phyloP scores from a whole-genome alignment of 2,113 vertebrate genomes.

The Grallaria varia region DNA sequence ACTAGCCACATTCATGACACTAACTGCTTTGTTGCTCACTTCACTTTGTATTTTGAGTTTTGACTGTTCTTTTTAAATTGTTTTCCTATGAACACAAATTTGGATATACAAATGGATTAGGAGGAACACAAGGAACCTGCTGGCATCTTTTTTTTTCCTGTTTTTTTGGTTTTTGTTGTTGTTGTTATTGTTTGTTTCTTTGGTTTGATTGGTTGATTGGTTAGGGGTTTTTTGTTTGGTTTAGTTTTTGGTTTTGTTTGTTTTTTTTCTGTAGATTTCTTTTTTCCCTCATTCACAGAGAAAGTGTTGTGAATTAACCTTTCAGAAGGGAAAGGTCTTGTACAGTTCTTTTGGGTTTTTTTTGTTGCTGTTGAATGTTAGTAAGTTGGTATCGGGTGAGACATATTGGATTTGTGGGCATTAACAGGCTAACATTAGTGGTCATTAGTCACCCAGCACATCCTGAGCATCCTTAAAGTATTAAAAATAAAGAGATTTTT shows the following conservation, averaged over 20 bases:
- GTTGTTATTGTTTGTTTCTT: background rate
- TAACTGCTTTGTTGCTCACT: background rate
- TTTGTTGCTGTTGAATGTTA: background rate
- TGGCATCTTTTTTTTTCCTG: background rate
- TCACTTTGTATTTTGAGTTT: background rate
- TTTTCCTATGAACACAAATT: background rate
- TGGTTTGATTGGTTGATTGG: too few relatives aligned
- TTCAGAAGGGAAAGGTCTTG: background rate
- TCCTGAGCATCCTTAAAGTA: background rate
- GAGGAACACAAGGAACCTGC: background rate
- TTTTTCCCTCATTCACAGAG: background rate
- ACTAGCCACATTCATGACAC: background rate
- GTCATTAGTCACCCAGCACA: background rate
- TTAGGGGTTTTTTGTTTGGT: background rate
- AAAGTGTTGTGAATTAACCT: background rate
- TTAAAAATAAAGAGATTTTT: constrained; percentile 41
- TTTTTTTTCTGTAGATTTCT: background rate
- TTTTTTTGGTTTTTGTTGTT: background rate
- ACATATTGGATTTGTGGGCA: background rate
- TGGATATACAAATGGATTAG: background rate
- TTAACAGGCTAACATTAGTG: constrained; percentile 1
- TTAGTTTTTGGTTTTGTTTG: background rate
- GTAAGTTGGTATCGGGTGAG: background rate
- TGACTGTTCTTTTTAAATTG: background rate
- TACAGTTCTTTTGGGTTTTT: background rate